phyloP scores from a whole-genome alignment of 30 jellyfish, hydroid and myxozoan species.

The Haliclystus octoradiatus region DNA sequence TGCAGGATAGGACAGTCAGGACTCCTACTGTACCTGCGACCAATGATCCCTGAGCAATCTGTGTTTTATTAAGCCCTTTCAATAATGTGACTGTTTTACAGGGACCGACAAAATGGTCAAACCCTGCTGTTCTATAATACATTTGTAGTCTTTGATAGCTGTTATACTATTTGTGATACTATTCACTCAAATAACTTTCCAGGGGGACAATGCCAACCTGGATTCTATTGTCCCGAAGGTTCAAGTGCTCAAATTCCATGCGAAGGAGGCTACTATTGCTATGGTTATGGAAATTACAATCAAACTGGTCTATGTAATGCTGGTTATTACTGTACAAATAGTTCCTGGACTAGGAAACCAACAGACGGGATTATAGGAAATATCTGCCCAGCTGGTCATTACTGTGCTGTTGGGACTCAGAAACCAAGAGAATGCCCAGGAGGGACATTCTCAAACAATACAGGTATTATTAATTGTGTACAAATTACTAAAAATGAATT shows the following conservation, averaged over 20 bases:
- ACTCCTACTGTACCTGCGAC: no score
- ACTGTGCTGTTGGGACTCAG: constrained; percentile 57
- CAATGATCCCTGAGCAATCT: no score
- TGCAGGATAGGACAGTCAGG: no score
- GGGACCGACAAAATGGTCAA: no score
- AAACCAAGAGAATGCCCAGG: constrained; percentile 69
- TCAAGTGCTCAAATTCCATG: constrained; percentile 70
- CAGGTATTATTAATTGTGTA: no score
- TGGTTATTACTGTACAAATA: constrained; percentile 64
- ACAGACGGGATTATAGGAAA: constrained; percentile 61
- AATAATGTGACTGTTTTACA: no score
- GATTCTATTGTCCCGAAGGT: constrained; percentile 86
- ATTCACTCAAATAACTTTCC: not conserved
- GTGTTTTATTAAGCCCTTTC: no score
- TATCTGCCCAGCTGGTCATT: constrained; percentile 78
- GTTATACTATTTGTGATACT: no score
- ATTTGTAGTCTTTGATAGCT: no score
- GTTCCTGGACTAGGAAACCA: constrained; percentile 73
- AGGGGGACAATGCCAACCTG: constrained; percentile 98
- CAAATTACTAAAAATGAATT: no score
- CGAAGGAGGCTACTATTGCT: constrained; percentile 78
- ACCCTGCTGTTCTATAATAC: no score
- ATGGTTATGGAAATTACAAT: constrained; percentile 53
- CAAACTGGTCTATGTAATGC: constrained; percentile 77
- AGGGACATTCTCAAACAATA: constrained; percentile 65